phyloP scores from a whole-genome alignment of 2,113 vertebrate genomes.

The Otolemur garnettii region DNA sequence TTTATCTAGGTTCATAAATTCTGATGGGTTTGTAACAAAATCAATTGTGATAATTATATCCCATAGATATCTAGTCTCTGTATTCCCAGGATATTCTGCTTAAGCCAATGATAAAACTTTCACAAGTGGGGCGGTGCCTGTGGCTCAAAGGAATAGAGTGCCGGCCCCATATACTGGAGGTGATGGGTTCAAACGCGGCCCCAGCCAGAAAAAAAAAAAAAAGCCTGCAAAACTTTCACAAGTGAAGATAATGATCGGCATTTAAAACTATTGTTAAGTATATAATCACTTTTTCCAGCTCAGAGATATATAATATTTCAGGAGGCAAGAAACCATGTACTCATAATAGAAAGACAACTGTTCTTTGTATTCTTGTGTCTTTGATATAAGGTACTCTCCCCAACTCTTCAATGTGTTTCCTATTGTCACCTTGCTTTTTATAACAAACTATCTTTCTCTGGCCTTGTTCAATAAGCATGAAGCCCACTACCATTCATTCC shows the following conservation, averaged over 20 bases:
- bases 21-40: slow-evolving; percentile 12
- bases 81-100: slow-evolving; percentile 43
- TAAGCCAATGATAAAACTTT: slow-evolving; percentile 42
- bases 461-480: slow-evolving; percentile 7
- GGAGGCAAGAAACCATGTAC: background rate
- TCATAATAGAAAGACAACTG: slow-evolving; percentile 23
- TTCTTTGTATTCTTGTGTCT: slow-evolving; percentile 39
- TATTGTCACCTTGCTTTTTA: slow-evolving; percentile 7
- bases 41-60: background rate
- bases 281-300: slow-evolving; percentile 25
- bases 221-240: slow-evolving; percentile 27
- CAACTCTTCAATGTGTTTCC: slow-evolving; percentile 10
- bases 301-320: slow-evolving; percentile 1
- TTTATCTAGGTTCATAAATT: slow-evolving; percentile 42
- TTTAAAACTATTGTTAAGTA: slow-evolving; percentile 40
- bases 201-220: no score
- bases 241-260: background rate
- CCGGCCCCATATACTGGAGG: no score
- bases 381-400: background rate
- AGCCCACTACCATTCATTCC: slow-evolving; percentile 8
- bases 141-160: no score
- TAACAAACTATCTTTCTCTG: background rate
- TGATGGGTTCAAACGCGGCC: no score
- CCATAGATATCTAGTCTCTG: background rate
- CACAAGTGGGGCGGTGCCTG: background rate